Evolutionary conservation across 2,888 invertebrate species (phyloP).

Genomic region (Tenthredo mesomela): DNA sequence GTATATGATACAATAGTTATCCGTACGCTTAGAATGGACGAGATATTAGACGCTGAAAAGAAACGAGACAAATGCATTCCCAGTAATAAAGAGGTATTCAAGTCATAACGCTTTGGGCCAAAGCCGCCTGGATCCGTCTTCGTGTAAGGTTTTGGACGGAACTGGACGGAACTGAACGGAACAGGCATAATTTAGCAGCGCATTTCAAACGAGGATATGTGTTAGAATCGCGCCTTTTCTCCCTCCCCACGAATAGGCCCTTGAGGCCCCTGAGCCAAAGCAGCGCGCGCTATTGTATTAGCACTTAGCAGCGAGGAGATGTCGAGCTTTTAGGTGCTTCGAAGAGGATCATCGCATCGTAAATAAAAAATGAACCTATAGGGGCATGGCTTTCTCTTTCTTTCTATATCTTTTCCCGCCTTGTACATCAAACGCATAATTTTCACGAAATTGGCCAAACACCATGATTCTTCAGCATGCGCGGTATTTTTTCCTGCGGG

Average conservation of each 20-base stretch:
- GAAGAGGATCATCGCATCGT: neutral
- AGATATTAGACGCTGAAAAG: neutral
- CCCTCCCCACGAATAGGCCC: neutral
- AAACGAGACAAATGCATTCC: neutral
- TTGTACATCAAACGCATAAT: too few relatives aligned
- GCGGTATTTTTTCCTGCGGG: too few relatives aligned
- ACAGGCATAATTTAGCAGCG: neutral
- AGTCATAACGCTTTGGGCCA: neutral
- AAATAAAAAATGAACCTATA: neutral
- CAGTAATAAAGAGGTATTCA: neutral
- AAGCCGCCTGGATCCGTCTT: neutral
- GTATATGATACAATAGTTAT: neutral
- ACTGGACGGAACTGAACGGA: too few relatives aligned
- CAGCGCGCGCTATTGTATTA: neutral
- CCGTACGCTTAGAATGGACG: neutral
- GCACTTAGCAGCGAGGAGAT: neutral
- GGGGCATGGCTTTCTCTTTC: too few relatives aligned
- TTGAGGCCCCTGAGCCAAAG: neutral
- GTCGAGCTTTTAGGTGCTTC: neutral
- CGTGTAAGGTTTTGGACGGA: neutral
- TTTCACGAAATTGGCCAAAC: too few relatives aligned
- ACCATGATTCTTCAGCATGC: too few relatives aligned
- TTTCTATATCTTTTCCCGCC: too few relatives aligned
- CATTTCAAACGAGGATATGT: neutral
- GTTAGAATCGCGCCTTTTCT: neutral